Evolutionary conservation across 2,888 invertebrate species (phyloP).

Genomic region (Ommatoiulus sabulosus): DNA sequence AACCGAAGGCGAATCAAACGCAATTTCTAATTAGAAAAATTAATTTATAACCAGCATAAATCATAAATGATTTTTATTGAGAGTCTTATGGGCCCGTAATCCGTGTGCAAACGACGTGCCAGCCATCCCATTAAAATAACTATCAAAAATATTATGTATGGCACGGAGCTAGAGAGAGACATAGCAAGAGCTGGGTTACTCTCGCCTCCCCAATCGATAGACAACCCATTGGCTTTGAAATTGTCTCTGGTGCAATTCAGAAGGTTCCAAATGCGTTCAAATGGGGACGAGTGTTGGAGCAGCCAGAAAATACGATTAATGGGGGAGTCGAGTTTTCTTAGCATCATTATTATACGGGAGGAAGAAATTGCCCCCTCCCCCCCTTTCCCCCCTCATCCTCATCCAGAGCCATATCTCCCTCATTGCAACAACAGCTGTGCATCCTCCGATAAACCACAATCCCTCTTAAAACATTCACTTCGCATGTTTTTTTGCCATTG

Average conservation of each 20-base stretch:
- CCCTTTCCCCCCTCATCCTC: not conserved
- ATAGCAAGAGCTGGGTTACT: not conserved
- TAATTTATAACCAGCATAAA: constrained; percentile 47
- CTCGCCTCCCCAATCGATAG: constrained; percentile 47
- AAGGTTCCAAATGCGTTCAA: constrained; percentile 41
- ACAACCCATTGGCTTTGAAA: constrained; percentile 47
- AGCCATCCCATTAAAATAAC: constrained; percentile 47
- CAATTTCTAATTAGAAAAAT: constrained; percentile 45
- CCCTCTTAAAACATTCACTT: constrained; percentile 48
- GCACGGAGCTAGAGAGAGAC: not conserved
- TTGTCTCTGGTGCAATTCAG: constrained; percentile 48
- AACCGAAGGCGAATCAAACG: constrained; percentile 16
- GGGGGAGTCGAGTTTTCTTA: constrained; percentile 47
- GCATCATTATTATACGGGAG: constrained; percentile 15
- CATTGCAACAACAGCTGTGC: constrained; percentile 47
- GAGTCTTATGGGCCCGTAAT: constrained; percentile 41
- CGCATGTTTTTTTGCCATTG: constrained; percentile 38
- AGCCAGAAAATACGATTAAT: constrained; percentile 47
- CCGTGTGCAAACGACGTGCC: constrained; percentile 47
- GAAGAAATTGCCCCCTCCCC: not conserved
- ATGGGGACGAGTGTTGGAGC: constrained; percentile 12
- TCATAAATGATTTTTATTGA: constrained; percentile 45
- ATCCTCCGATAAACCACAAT: constrained; percentile 48
- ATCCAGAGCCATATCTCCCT: constrained; percentile 27
- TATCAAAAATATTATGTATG: constrained; percentile 48